These are phyloP conservation scores for honey bee (Apis mellifera) DNA, from an alignment of 1,140 invertebrate genomes.

Conservation along the genomic window Amel_HAv3.1 CM009933.2:12745001-12745500, in stretches of 20 bases:
- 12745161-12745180: not conserved
- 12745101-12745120: conserved; percentile 73
- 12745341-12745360: no score
- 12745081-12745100: conserved; percentile 64
- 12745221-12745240: no score
- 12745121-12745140: conserved; percentile 47
- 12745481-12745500: conserved; percentile 14
- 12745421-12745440: no score
- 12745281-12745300: no score
- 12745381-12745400: no score
- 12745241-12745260: no score
- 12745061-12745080: conserved; percentile 74
- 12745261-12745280: no score
- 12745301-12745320: no score
- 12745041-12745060: conserved; percentile 70
- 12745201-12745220: not conserved
- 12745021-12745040: conserved; percentile 76
- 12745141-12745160: conserved; percentile 48
- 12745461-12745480: not conserved
- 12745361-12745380: no score
- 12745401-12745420: no score
- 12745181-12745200: not conserved
- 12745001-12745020: conserved; percentile 61
- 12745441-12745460: no score
- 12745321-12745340: no score